These are phyloP conservation scores for Andrena chrysosceles DNA, from an alignment of 2,888 invertebrate genomes.

Conservation along the genomic window DNA sequence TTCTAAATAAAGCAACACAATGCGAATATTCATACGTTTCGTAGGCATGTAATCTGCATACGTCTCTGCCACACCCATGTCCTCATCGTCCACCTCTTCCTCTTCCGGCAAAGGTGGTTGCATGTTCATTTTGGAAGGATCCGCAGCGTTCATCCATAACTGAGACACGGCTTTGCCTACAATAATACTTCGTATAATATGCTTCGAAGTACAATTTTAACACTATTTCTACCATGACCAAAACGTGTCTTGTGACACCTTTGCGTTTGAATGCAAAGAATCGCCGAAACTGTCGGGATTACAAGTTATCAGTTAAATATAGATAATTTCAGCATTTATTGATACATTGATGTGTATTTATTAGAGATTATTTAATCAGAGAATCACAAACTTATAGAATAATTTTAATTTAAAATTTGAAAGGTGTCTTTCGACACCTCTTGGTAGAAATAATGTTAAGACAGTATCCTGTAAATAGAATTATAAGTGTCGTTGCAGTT, in stretches of 20 bases:
- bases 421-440: too few species aligned
- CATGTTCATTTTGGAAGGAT: conserved; percentile 85
- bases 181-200: conserved; percentile 1
- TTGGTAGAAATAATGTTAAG: too few species aligned
- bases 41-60: conserved; percentile 99
- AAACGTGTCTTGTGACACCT: too few species aligned
- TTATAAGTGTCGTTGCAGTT: neutral
- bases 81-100: conserved; percentile 96
- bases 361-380: too few species aligned
- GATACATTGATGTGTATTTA: too few species aligned
- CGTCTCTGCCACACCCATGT: conserved; percentile 99
- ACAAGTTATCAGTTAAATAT: too few species aligned
- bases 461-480: neutral
- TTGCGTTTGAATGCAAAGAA: too few species aligned
- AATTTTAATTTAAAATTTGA: too few species aligned
- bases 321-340: too few species aligned
- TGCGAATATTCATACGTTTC: conserved; percentile 89
- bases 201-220: neutral
- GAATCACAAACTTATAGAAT: too few species aligned
- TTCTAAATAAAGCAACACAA: neutral
- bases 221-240: too few species aligned
- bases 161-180: conserved; percentile 87
- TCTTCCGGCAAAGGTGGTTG: conserved; percentile 87
- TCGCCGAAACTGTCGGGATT: too few species aligned
- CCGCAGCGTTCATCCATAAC: conserved; percentile 86